Evolutionary conservation across 35 echinoderm and acorn worm genomes (phyloP).

Genomic region (Amphiura filiformis): DNA sequence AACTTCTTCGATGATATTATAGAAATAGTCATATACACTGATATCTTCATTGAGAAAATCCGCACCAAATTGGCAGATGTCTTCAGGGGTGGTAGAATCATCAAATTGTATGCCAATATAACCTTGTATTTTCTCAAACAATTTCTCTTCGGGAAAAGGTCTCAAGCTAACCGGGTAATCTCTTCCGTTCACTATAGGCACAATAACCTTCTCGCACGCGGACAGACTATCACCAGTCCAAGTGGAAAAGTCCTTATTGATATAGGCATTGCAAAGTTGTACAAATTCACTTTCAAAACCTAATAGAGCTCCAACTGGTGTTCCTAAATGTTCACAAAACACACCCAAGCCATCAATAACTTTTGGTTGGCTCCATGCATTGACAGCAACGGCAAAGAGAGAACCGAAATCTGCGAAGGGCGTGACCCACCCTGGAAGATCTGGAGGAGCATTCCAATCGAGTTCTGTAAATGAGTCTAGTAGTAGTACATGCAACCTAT

Average conservation of each 20-base stretch:
- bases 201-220: background rate
- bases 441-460: background rate
- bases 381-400: background rate
- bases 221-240: background rate
- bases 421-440: background rate
- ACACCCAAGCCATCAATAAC: background rate
- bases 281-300: background rate
- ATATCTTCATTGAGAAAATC: background rate
- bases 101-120: background rate
- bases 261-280: background rate
- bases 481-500: background rate
- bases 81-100: background rate
- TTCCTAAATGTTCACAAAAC: background rate
- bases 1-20: background rate
- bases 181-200: background rate
- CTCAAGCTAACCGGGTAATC: background rate
- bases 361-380: background rate
- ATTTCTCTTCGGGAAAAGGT: background rate
- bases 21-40: background rate
- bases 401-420: background rate
- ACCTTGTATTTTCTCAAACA: background rate
- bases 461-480: background rate
- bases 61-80: background rate
- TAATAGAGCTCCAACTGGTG: background rate
- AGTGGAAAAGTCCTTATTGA: background rate